Evolutionary conservation across 2,113 vertebrate genomes (phyloP), one percentile per base, ranked within the genome.

Genomic region (Puntigrus tetrazona): DNA sequence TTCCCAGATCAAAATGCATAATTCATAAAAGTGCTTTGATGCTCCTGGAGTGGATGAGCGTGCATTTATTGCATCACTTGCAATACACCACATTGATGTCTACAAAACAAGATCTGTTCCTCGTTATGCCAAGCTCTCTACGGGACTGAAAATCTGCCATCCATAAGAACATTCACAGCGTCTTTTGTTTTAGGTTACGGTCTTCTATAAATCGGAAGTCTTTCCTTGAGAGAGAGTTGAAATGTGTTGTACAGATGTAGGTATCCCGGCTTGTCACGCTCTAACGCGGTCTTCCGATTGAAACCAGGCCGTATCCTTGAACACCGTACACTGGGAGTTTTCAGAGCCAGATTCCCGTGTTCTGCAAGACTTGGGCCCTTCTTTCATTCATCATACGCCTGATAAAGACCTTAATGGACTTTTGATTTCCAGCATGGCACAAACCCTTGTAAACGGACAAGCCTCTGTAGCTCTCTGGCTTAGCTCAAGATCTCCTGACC

Each of bases 21-120:
- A 95, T 95, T 94, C 91, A 95, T 93, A 90, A 55, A 82, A 82
- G 41, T 10, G 10, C 76, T 86, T 83, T 88, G 86, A 94, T 94
- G 81, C 67, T 29, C 85, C 87, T 89, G 90, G 86, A 89, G 87
- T 73, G 79, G 85, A 75, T 85, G 69, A 76, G 81, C 82, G 75
- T 29, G 76, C 87, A 88, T 89, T 91, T 90, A 91, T 89, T 36
- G 86, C 83, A 82, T 90, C 86, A 78, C 85, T 88, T 86, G 52
- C 82, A 80, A 83, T 82, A 81, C 70, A 38, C 5, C 52, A 57
- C 52, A 82, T 78, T 86, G 76, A 2, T 29, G 78, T 85, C 84
- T 85, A 84, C 84, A 63, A 85, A 73, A 91, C 78, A 84, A 84
- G 81, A 91, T 63, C 31, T 50, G 43, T 88, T 90, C 78, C 85